Conservation (phyloP, 2,888 invertebrate species). For the Caenorhabditis sp. region DNA sequence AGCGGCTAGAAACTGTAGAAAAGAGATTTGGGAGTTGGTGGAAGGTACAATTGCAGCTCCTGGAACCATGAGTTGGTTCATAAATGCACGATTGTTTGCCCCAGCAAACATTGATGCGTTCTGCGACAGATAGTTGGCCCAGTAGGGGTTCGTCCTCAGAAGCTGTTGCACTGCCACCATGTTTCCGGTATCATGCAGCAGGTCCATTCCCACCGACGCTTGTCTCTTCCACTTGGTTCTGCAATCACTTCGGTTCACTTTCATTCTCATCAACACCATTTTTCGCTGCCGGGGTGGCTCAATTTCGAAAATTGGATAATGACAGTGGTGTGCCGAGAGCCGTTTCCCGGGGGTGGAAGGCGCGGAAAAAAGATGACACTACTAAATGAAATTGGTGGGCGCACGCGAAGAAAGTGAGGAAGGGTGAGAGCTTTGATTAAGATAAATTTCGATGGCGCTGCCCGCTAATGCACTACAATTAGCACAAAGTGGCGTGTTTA, state of each 20-base stretch:
- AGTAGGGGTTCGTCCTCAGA: conserved; percentile 76
- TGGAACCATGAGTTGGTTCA: conserved; percentile 35
- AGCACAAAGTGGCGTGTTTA: conserved; percentile 65
- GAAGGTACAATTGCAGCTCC: conserved; percentile 16
- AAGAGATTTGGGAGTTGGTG: conserved; percentile 24
- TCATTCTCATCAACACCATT: conserved; percentile 8
- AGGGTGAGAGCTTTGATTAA: conserved; percentile 61
- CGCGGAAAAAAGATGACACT: conserved; percentile 57
- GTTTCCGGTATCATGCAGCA: conserved; percentile 96
- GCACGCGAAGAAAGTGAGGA: conserved; percentile 51
- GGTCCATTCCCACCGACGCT: conserved; percentile 95
- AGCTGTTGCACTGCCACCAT: conserved; percentile 93
- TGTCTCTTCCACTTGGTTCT: conserved; percentile 99
- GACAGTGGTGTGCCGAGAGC: conserved; percentile 37
- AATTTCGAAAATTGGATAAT: conserved; percentile 55
- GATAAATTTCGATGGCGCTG: conserved; percentile 60
- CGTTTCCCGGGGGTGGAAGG: conserved; percentile 34
- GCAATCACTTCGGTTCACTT: conserved; percentile 73
- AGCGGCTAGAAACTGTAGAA: conserved; percentile 44
- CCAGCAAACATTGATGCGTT: conserved; percentile 20
- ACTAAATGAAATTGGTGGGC: conserved; percentile 54
- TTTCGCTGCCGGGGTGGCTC: conserved; percentile 17
- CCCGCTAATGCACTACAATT: conserved; percentile 64
- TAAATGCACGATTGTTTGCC: conserved; percentile 31
- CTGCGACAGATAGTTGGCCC: conserved; percentile 66